Conservation (phyloP, 2,888 invertebrate species). For the Miltochrista miniata region DNA sequence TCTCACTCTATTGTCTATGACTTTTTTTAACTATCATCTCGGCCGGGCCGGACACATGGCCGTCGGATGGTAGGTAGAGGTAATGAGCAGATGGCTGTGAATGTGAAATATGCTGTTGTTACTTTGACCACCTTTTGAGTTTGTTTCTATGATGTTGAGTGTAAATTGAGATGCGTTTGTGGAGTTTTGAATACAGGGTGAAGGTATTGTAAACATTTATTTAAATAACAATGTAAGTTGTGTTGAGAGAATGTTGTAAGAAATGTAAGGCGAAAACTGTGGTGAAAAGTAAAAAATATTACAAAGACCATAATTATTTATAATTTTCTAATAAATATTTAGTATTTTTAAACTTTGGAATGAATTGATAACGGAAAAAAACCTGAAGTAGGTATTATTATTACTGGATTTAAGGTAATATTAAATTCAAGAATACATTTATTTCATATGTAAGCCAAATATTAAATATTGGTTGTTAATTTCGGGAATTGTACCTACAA, state of each 20-base stretch:
- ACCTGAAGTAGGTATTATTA: too few species aligned
- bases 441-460: too few species aligned
- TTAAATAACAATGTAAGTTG: too few species aligned
- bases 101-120: conserved; percentile 37
- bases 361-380: too few species aligned
- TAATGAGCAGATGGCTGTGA: conserved; percentile 52
- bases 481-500: too few species aligned
- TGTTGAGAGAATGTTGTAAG: background rate
- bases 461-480: too few species aligned
- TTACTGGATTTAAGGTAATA: too few species aligned
- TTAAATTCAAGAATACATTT: too few species aligned
- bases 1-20: conserved; percentile 66
- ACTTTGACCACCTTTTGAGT: conserved; percentile 32
- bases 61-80: conserved; percentile 28
- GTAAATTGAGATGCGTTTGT: conserved; percentile 4
- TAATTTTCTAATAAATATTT: too few species aligned
- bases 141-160: conserved; percentile 13
- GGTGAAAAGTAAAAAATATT: background rate
- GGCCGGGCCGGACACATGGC: conserved; percentile 71
- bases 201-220: too few species aligned
- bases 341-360: too few species aligned
- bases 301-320: background rate
- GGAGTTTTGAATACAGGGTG: background rate
- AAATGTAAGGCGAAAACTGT: background rate
- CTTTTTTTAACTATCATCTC: conserved; percentile 63